phyloP scores from a whole-genome alignment of 2,113 vertebrate genomes.

The Oncorhynchus masou region DNA sequence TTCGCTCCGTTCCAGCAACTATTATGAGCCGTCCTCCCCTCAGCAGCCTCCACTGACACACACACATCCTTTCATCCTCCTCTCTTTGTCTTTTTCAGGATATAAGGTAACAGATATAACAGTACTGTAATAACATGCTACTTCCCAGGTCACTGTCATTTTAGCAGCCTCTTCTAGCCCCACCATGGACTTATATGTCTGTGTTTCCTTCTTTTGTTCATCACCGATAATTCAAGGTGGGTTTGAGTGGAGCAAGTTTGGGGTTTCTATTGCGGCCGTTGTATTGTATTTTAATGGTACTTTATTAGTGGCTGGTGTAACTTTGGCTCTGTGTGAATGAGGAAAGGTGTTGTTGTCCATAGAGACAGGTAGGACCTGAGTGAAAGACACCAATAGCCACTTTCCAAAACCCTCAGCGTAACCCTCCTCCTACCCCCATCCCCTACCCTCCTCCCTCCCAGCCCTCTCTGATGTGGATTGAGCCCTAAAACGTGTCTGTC shows the following conservation, averaged over 20 bases:
- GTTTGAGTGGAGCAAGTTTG: background rate
- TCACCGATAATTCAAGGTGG: background rate
- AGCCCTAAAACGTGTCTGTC: slow-evolving; percentile 71
- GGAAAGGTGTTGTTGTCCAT: slow-evolving; percentile 28
- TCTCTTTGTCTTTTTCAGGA: background rate
- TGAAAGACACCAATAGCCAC: slow-evolving; percentile 9
- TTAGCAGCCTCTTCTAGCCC: background rate
- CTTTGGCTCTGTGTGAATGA: background rate
- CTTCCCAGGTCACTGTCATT: background rate
- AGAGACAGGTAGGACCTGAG: slow-evolving; percentile 9
- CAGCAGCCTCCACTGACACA: slow-evolving; percentile 3
- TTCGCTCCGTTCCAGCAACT: too few relatives aligned
- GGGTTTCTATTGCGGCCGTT: slow-evolving; percentile 19
- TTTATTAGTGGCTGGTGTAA: slow-evolving; percentile 22
- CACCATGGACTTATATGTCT: background rate
- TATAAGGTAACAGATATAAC: background rate
- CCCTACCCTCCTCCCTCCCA: slow-evolving; percentile 11
- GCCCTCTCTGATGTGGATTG: slow-evolving; percentile 73
- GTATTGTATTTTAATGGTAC: slow-evolving; percentile 37
- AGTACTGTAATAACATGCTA: background rate
- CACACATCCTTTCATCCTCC: background rate
- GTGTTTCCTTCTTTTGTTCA: background rate
- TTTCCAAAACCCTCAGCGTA: background rate
- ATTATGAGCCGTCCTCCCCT: too few relatives aligned
- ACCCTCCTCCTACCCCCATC: background rate